Evolutionary conservation across 2,888 invertebrate species (phyloP).

Genomic region (Eremobia ochroleuca): DNA sequence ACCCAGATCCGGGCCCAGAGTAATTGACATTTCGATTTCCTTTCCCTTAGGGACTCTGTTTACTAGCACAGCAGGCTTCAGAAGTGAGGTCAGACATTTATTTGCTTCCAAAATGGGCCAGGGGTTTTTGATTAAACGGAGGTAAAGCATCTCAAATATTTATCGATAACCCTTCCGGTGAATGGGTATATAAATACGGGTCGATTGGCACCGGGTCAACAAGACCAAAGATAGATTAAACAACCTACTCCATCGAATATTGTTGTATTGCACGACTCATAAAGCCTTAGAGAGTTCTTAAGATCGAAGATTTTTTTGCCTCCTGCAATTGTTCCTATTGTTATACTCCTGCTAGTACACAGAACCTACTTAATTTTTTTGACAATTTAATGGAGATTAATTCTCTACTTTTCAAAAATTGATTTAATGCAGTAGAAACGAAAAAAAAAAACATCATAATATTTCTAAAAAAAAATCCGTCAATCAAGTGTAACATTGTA

Average conservation of each 20-base stretch:
- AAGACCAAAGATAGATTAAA: slow-evolving; percentile 42
- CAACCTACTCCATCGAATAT: slow-evolving; percentile 37
- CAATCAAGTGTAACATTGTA: no score
- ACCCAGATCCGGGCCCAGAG: slow-evolving; percentile 2
- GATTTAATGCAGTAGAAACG: no score
- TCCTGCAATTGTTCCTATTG: no score
- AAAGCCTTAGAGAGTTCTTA: no score
- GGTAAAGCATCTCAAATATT: slow-evolving; percentile 27
- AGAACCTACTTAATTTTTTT: no score
- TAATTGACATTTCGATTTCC: slow-evolving; percentile 21
- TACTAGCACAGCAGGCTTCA: slow-evolving; percentile 11
- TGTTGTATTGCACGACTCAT: no score
- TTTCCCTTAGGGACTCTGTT: background rate
- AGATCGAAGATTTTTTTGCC: no score
- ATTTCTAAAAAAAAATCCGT: no score
- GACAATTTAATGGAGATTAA: no score
- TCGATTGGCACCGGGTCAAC: slow-evolving; percentile 32
- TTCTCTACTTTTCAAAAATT: no score
- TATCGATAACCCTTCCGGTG: slow-evolving; percentile 27
- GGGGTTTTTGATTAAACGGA: slow-evolving; percentile 22
- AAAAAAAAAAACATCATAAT: no score
- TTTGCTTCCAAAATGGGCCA: background rate
- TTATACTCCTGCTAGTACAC: no score
- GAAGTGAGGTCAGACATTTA: slow-evolving; percentile 20
- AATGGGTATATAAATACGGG: slow-evolving; percentile 17